These are phyloP conservation scores for Galeruca laticollis DNA, from an alignment of 2,888 invertebrate species.

Conservation along the genomic window DNA sequence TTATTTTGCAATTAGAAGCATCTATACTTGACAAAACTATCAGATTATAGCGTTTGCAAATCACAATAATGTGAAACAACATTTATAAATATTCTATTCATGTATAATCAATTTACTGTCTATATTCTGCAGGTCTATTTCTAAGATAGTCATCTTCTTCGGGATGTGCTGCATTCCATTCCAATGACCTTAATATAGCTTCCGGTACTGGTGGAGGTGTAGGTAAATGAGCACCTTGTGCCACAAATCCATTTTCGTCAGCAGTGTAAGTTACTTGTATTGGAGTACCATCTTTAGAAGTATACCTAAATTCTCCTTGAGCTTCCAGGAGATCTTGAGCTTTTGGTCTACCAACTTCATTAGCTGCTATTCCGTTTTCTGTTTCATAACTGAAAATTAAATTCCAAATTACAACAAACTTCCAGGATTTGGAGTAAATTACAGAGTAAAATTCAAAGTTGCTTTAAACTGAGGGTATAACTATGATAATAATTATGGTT, in stretches of 20 bases:
- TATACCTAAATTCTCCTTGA: slow-evolving; percentile 70
- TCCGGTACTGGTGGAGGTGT: slow-evolving; percentile 78
- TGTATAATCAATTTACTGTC: neutral
- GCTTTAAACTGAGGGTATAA: too few species aligned
- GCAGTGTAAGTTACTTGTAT: slow-evolving; percentile 69
- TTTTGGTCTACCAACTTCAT: slow-evolving; percentile 65
- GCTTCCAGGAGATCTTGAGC: slow-evolving; percentile 67
- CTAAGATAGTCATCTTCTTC: slow-evolving; percentile 36
- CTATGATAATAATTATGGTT: too few species aligned
- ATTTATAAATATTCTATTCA: neutral
- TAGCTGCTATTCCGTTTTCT: slow-evolving; percentile 67
- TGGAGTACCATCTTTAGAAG: slow-evolving; percentile 72
- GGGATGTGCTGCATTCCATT: slow-evolving; percentile 62
- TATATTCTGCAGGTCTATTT: neutral
- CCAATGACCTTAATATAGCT: slow-evolving; percentile 75
- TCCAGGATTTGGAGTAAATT: too few species aligned
- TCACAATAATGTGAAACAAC: too few species aligned
- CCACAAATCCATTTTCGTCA: slow-evolving; percentile 73
- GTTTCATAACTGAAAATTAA: slow-evolving; percentile 66
- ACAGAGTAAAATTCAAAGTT: slow-evolving; percentile 44
- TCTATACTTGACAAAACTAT: neutral
- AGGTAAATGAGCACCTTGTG: slow-evolving; percentile 67
- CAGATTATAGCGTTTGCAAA: neutral
- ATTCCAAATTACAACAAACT: too few species aligned
- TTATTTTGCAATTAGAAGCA: slow-evolving; percentile 2